These are phyloP conservation scores for Muscicapa adusta DNA, from an alignment of 2,113 vertebrate genomes.

Conservation along the genomic window DNA sequence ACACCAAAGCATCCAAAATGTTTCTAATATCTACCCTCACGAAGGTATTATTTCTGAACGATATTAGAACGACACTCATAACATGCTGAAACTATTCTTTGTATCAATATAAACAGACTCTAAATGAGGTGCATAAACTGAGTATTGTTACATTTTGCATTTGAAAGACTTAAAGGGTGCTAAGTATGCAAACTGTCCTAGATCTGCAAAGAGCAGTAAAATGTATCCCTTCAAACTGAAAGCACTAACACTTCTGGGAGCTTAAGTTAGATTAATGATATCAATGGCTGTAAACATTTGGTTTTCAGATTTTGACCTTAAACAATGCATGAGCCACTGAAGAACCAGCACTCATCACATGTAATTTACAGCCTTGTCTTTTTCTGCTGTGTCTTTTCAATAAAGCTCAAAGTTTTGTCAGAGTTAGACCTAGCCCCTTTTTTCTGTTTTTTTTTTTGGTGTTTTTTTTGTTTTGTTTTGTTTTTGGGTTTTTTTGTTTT, in stretches of 20 bases:
- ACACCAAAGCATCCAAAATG: neutral
- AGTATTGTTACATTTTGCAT: neutral
- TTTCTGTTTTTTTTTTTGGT: too few species aligned
- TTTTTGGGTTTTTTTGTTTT: too few species aligned
- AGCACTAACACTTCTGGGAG: neutral
- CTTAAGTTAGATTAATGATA: neutral
- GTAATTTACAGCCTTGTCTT: neutral
- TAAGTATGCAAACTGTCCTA: neutral
- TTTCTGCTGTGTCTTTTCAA: neutral
- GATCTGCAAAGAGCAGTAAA: neutral
- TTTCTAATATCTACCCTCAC: neutral
- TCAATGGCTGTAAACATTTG: neutral
- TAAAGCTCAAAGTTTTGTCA: neutral
- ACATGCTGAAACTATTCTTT: neutral
- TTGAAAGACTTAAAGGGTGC: neutral
- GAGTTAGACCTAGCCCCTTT: neutral
- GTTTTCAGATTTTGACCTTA: slow-evolving; percentile 8
- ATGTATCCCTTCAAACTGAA: neutral
- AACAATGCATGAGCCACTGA: neutral
- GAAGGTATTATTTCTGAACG: neutral
- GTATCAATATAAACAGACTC: neutral
- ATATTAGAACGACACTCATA: neutral
- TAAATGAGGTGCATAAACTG: neutral
- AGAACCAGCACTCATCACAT: neutral
- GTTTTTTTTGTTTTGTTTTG: neutral